phyloP scores from a whole-genome alignment of 2,888 invertebrate genomes.

The Trichogramma dendrolimi region DNA sequence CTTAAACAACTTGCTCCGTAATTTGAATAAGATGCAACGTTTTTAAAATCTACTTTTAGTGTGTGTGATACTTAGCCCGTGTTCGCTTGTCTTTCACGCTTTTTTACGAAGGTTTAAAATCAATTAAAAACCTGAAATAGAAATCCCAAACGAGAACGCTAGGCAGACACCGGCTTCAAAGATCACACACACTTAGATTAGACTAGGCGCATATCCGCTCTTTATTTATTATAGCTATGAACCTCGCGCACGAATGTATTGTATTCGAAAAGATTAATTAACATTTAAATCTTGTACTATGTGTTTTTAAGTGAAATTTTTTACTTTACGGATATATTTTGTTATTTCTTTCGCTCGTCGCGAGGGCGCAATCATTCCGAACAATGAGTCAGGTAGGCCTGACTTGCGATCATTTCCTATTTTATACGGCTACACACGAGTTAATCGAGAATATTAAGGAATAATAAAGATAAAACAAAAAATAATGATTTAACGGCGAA shows the following conservation, averaged over 20 bases:
- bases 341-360: slow-evolving; percentile 16
- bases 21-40: too few relatives aligned
- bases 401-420: slow-evolving; percentile 19
- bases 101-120: too few relatives aligned
- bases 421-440: slow-evolving; percentile 22
- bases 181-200: slow-evolving; percentile 3
- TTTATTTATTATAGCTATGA: slow-evolving; percentile 16
- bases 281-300: slow-evolving; percentile 9
- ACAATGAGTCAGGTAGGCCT: slow-evolving; percentile 6
- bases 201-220: slow-evolving; percentile 16
- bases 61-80: too few relatives aligned
- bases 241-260: slow-evolving; percentile 22
- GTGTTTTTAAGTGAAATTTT: slow-evolving; percentile 17
- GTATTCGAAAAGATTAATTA: slow-evolving; percentile 11
- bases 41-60: too few relatives aligned
- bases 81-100: too few relatives aligned
- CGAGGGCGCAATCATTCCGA: slow-evolving; percentile 23
- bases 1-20: too few relatives aligned
- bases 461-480: slow-evolving; percentile 13
- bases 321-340: slow-evolving; percentile 11
- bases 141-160: too few relatives aligned
- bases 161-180: too few relatives aligned
- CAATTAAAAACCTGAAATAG: too few relatives aligned
- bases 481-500: slow-evolving; percentile 23
- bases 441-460: slow-evolving; percentile 21